Evolutionary conservation across 2,888 invertebrate species (phyloP).

Genomic region (Ecliptopera silaceata): DNA sequence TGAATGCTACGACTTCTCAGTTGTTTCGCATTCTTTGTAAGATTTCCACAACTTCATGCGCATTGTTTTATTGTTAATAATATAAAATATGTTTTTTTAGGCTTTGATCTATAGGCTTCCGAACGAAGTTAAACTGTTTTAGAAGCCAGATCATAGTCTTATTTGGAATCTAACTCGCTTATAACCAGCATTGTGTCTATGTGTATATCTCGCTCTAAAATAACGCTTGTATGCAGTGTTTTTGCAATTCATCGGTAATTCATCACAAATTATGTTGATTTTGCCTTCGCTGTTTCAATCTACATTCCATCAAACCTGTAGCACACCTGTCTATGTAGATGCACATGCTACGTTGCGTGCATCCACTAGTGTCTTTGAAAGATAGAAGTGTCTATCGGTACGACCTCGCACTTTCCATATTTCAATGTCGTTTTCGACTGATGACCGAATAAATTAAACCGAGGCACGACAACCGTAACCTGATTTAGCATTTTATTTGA

Average conservation of each 20-base stretch:
- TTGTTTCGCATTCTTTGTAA: slow-evolving; percentile 21
- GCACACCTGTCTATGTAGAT: slow-evolving; percentile 30
- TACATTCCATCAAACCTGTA: slow-evolving; percentile 26
- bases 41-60: too few relatives aligned
- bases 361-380: slow-evolving; percentile 3
- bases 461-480: slow-evolving; percentile 33
- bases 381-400: slow-evolving; percentile 15
- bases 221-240: slow-evolving; percentile 1
- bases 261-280: slow-evolving; percentile 24
- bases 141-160: not conserved
- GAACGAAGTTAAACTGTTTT: too few relatives aligned
- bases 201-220: not conserved
- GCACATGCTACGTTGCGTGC: slow-evolving; percentile 27
- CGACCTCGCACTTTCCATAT: slow-evolving; percentile 45
- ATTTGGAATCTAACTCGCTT: not conserved
- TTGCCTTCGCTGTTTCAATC: slow-evolving; percentile 28
- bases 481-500: slow-evolving; percentile 30
- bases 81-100: too few relatives aligned
- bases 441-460: slow-evolving; percentile 40
- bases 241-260: slow-evolving; percentile 19
- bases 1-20: slow-evolving; percentile 23
- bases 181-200: not conserved
- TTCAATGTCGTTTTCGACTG: slow-evolving; percentile 44
- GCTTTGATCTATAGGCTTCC: too few relatives aligned
- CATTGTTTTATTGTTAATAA: too few relatives aligned